Percentiles rank a stretch among this genome's conserved stretches.
These are phyloP conservation scores for Resseliella maxima DNA, from an alignment of 2,888 invertebrate genomes.

Conservation along the genomic window DNA sequence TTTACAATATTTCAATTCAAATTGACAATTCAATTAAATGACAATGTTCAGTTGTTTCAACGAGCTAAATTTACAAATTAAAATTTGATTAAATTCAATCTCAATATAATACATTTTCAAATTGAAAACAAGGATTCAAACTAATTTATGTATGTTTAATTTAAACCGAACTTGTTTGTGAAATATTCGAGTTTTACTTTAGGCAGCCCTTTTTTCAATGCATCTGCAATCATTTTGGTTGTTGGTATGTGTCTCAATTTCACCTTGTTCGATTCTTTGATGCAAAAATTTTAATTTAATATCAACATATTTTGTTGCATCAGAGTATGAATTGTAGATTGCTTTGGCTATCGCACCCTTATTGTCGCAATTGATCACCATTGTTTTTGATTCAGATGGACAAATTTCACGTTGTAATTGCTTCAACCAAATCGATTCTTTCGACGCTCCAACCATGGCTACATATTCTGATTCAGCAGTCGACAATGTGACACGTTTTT, in stretches of 20 bases:
- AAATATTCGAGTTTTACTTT: too few species aligned
- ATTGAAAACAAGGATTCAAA: too few species aligned
- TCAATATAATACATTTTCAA: too few species aligned
- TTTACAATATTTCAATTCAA: too few species aligned
- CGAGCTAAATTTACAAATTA: too few species aligned
- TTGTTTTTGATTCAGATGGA: not conserved
- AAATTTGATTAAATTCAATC: too few species aligned
- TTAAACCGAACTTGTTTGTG: too few species aligned
- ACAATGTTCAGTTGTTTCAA: too few species aligned
- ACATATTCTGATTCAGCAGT: constrained; percentile 57
- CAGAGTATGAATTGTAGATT: not conserved
- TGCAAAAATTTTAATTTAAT: not conserved
- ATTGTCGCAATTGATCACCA: not conserved
- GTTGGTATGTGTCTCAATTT: not conserved
- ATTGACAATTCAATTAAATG: too few species aligned
- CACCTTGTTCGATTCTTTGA: not conserved
- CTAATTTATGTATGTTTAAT: too few species aligned
- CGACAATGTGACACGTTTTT: constrained; percentile 56
- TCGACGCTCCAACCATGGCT: constrained; percentile 46
- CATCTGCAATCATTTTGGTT: not conserved
- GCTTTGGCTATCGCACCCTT: not conserved
- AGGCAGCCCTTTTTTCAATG: not conserved
- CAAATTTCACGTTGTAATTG: not conserved
- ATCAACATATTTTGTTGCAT: not conserved
- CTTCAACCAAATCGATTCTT: constrained; percentile 56